Evolutionary conservation across 2,113 vertebrate species (phyloP).

Genomic region (Alces alces): DNA sequence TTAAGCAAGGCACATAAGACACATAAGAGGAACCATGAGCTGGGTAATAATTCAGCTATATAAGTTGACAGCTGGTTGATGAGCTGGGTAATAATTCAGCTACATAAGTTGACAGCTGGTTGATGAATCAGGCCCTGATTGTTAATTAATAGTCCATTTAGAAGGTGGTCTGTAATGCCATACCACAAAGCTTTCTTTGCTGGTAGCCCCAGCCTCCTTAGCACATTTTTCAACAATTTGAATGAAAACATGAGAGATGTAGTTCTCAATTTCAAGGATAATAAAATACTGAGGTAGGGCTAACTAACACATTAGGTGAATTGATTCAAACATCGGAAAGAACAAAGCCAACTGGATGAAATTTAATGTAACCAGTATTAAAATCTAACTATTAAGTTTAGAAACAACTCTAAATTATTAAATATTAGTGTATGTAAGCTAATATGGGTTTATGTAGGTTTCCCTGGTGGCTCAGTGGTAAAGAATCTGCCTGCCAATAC

Average conservation of each 20-base stretch:
- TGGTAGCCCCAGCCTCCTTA: not conserved
- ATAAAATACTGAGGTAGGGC: not conserved
- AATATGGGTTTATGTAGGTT: not conserved
- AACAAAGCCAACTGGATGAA: not conserved
- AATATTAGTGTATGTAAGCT: not conserved
- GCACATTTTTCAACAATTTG: not conserved
- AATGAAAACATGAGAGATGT: not conserved
- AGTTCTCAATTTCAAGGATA: not conserved
- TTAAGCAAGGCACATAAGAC: not conserved
- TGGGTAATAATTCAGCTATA: not conserved
- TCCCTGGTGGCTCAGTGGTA: not conserved
- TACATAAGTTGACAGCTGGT: not conserved
- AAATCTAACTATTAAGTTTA: constrained; percentile 19
- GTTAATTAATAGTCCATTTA: not conserved
- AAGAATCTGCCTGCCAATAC: not conserved
- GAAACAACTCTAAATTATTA: constrained; percentile 17
- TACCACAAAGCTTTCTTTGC: not conserved
- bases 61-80: not conserved
- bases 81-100: not conserved
- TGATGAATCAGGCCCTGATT: not conserved
- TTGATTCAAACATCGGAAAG: not conserved
- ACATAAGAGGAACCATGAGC: not conserved
- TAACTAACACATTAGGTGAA: not conserved
- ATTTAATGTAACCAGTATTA: not conserved
- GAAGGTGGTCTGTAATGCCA: not conserved